phyloP scores from a whole-genome alignment of 2,888 invertebrate species.

The Invenusta paracnida region DNA sequence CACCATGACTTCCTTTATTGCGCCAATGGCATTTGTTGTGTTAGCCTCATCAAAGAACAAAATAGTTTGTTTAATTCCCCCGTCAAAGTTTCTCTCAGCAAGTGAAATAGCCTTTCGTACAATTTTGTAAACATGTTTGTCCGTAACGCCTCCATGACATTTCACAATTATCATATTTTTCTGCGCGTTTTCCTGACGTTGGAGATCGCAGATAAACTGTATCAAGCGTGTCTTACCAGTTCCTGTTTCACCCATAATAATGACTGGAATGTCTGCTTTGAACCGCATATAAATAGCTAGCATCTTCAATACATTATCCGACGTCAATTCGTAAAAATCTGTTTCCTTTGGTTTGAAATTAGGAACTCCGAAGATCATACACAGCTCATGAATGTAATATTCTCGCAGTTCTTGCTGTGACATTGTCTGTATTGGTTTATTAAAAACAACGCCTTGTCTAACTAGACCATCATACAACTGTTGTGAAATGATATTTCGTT shows the following conservation, averaged over 20 bases:
- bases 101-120: neutral
- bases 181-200: neutral
- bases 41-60: constrained; percentile 55
- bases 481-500: neutral
- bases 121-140: neutral
- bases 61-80: constrained; percentile 1
- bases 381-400: neutral
- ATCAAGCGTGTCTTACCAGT: constrained; percentile 34
- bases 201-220: neutral
- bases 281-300: constrained; percentile 44
- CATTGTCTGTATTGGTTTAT: neutral
- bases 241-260: constrained; percentile 39
- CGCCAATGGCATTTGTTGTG: constrained; percentile 55
- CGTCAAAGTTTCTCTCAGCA: neutral
- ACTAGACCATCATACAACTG: neutral
- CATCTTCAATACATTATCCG: constrained; percentile 45
- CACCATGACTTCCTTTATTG: constrained; percentile 58
- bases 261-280: constrained; percentile 32
- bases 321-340: constrained; percentile 41
- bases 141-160: constrained; percentile 30
- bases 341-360: neutral
- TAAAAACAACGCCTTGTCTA: neutral
- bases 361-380: neutral
- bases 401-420: neutral
- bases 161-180: constrained; percentile 11